These are phyloP conservation scores for Neoaliturus tenellus DNA, from an alignment of 2,888 invertebrate genomes.

Conservation along the genomic window DNA sequence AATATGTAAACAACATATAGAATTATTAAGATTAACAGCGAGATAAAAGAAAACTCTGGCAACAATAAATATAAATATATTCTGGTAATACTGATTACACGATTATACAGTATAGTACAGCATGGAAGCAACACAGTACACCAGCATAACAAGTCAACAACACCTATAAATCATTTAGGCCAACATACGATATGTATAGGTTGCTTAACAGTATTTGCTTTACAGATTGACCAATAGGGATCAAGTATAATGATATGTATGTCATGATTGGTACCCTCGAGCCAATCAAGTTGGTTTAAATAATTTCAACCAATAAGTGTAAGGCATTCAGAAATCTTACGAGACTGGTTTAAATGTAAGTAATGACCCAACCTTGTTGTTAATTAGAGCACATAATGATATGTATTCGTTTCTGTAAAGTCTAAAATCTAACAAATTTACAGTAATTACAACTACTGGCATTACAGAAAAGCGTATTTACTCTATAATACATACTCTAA, in stretches of 20 bases:
- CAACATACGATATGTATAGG: slow-evolving; percentile 57
- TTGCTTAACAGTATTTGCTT: slow-evolving; percentile 44
- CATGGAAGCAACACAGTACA: slow-evolving; percentile 49
- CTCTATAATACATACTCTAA: slow-evolving; percentile 26
- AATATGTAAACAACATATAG: slow-evolving; percentile 24
- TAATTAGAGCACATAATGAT: slow-evolving; percentile 36
- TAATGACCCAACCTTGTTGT: neutral
- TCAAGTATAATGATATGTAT: slow-evolving; percentile 47
- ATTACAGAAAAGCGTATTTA: slow-evolving; percentile 29
- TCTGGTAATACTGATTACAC: slow-evolving; percentile 54
- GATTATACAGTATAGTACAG: slow-evolving; percentile 24
- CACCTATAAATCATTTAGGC: slow-evolving; percentile 52
- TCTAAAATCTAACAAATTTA: slow-evolving; percentile 51
- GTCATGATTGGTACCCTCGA: slow-evolving; percentile 30
- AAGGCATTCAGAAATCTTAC: slow-evolving; percentile 47
- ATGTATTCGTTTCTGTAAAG: slow-evolving; percentile 50
- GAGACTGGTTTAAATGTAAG: neutral
- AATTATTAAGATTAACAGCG: slow-evolving; percentile 16
- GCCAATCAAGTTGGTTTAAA: slow-evolving; percentile 31
- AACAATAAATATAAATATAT: slow-evolving; percentile 42
- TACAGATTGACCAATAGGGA: slow-evolving; percentile 53
- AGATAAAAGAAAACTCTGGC: slow-evolving; percentile 28
- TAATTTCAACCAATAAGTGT: slow-evolving; percentile 22
- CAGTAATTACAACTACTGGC: slow-evolving; percentile 39
- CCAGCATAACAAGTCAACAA: slow-evolving; percentile 47